These are phyloP conservation scores for Ennomos quercinarius DNA, from an alignment of 2,888 invertebrate species.

Conservation along the genomic window DNA sequence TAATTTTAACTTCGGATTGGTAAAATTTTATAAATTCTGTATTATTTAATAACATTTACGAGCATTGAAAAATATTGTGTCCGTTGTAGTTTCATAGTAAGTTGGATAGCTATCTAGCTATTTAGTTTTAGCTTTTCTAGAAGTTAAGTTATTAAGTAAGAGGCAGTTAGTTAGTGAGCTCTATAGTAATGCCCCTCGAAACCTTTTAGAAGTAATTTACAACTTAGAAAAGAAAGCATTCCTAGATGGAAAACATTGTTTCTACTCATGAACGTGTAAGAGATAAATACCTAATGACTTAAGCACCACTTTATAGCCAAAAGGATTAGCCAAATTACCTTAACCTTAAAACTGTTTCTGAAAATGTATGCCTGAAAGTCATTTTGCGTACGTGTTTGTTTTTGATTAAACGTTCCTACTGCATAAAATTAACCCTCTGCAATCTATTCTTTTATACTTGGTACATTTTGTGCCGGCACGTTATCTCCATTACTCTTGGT, in stretches of 20 bases:
- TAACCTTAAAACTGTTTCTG: slow-evolving; percentile 63
- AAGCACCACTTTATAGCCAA: slow-evolving; percentile 57
- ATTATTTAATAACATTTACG: background rate
- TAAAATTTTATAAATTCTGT: slow-evolving; percentile 3
- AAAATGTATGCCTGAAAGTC: slow-evolving; percentile 67
- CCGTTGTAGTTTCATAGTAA: too few species aligned
- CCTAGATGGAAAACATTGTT: slow-evolving; percentile 14
- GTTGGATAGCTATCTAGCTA: too few species aligned
- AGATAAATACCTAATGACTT: slow-evolving; percentile 42
- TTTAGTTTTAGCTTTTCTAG: too few species aligned
- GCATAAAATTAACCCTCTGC: slow-evolving; percentile 67
- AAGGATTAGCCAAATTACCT: slow-evolving; percentile 67
- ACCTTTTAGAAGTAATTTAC: background rate
- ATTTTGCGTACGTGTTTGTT: slow-evolving; percentile 72
- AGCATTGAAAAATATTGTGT: too few species aligned
- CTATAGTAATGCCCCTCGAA: slow-evolving; percentile 4
- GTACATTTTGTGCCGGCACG: slow-evolving; percentile 62
- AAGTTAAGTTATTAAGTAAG: too few species aligned
- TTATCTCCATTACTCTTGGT: slow-evolving; percentile 64
- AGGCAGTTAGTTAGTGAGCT: background rate
- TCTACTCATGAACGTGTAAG: slow-evolving; percentile 32
- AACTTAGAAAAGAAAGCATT: slow-evolving; percentile 1
- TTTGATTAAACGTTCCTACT: slow-evolving; percentile 63
- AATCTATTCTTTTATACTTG: slow-evolving; percentile 61
- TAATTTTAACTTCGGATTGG: slow-evolving; percentile 12